Percentiles rank a stretch among this genome's conserved stretches.
These are phyloP conservation scores for Cichlasoma orientale DNA, from an alignment of 2,797 vertebrate species.

Conservation along the genomic window DNA sequence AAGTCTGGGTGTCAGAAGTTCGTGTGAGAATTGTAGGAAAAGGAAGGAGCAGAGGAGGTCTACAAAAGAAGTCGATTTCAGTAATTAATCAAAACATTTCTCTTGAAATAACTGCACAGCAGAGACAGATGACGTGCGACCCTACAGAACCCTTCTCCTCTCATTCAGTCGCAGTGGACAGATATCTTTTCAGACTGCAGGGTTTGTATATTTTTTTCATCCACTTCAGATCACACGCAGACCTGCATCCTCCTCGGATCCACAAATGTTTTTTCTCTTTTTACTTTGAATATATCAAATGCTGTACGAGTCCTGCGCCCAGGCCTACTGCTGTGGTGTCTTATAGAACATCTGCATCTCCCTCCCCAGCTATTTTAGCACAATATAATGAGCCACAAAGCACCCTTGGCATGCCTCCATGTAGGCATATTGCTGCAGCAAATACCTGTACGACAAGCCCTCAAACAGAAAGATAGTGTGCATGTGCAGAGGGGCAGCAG, in stretches of 20 bases:
- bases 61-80: conserved; percentile 36
- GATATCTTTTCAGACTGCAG: background rate
- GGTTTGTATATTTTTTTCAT: background rate
- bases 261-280: background rate
- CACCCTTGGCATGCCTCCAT: conserved; percentile 32
- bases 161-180: no score
- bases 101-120: conserved; percentile 7
- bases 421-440: conserved; percentile 24
- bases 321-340: conserved; percentile 33
- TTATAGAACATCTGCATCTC: conserved; percentile 58
- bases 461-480: background rate
- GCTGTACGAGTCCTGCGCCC: background rate
- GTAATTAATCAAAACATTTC: conserved; percentile 44
- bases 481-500: background rate
- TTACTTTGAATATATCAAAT: conserved; percentile 31
- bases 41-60: background rate
- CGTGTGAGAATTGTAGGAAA: background rate
- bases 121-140: conserved; percentile 41
- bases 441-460: conserved; percentile 1
- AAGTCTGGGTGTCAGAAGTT: background rate
- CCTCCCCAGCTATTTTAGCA: conserved; percentile 46
- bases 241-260: background rate
- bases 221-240: conserved; percentile 1
- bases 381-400: conserved; percentile 53
- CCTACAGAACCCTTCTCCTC: background rate